These are phyloP conservation scores for Cylloceria caligata DNA, from an alignment of 2,888 invertebrate species.

Conservation along the genomic window DNA sequence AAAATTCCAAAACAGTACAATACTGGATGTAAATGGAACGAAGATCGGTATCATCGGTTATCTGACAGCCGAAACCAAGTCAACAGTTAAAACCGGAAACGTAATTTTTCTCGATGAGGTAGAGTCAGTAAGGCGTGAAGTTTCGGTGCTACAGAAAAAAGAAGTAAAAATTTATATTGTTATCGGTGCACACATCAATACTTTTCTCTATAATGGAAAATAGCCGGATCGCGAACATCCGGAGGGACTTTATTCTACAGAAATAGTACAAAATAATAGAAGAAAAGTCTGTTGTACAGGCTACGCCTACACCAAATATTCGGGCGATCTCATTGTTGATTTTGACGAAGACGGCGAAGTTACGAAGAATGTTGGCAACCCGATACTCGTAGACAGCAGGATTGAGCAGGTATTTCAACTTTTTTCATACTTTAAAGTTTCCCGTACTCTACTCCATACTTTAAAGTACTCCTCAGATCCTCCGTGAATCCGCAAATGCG, in stretches of 20 bases:
- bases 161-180: conserved; percentile 94
- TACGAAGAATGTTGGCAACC: conserved; percentile 89
- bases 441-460: too few relatives aligned
- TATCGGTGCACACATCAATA: conserved; percentile 96
- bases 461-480: too few relatives aligned
- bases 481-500: too few relatives aligned
- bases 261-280: conserved; percentile 89
- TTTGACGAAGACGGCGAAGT: conserved; percentile 92
- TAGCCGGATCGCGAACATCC: conserved; percentile 89
- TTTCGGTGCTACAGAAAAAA: conserved; percentile 86
- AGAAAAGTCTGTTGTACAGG: conserved; percentile 93
- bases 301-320: conserved; percentile 95
- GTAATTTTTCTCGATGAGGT: conserved; percentile 88
- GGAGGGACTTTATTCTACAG: conserved; percentile 92
- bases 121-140: conserved; percentile 88
- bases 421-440: too few relatives aligned
- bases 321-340: conserved; percentile 90
- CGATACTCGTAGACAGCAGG: conserved; percentile 89
- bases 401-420: conserved; percentile 87
- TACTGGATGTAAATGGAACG: conserved; percentile 88
- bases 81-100: conserved; percentile 85
- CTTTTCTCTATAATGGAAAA: conserved; percentile 93
- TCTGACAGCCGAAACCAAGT: conserved; percentile 92
- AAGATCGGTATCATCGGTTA: conserved; percentile 95
- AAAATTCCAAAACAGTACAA: conserved; percentile 88